phyloP scores from a whole-genome alignment of 2,797 vertebrate species.

The Poecilia velifera region DNA sequence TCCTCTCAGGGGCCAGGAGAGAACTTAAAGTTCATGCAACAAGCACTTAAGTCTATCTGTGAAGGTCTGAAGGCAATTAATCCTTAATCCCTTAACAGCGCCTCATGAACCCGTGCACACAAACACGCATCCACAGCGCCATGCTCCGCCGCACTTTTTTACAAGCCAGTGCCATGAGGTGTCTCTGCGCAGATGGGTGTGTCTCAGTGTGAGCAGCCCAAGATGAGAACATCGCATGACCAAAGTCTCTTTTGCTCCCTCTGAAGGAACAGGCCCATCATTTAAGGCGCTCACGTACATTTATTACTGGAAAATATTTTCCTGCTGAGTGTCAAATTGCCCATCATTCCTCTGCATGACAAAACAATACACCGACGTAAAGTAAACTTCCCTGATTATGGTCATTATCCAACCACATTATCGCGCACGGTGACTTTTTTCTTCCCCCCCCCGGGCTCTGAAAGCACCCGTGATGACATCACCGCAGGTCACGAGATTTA shows the following conservation, averaged over 20 bases:
- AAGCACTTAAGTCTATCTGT: slow-evolving; percentile 73
- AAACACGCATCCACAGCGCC: slow-evolving; percentile 16
- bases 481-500: slow-evolving; percentile 22
- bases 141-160: slow-evolving; percentile 55
- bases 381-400: slow-evolving; percentile 40
- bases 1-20: slow-evolving; percentile 57
- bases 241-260: slow-evolving; percentile 57
- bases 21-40: slow-evolving; percentile 72
- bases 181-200: slow-evolving; percentile 59
- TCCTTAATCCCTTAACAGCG: slow-evolving; percentile 71
- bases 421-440: slow-evolving; percentile 14
- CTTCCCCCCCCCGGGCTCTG: background rate
- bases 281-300: slow-evolving; percentile 3
- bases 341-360: slow-evolving; percentile 35
- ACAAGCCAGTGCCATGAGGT: slow-evolving; percentile 65
- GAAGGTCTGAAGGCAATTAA: slow-evolving; percentile 77
- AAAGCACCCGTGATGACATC: slow-evolving; percentile 37
- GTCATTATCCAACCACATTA: slow-evolving; percentile 41
- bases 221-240: slow-evolving; percentile 57
- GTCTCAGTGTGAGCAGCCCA: slow-evolving; percentile 47
- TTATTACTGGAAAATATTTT: slow-evolving; percentile 26
- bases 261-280: slow-evolving; percentile 33
- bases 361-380: slow-evolving; percentile 38
- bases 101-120: slow-evolving; percentile 14
- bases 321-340: slow-evolving; percentile 29